Conservation (phyloP, 2,113 vertebrate genomes). For the Mormoops blainvillei region DNA sequence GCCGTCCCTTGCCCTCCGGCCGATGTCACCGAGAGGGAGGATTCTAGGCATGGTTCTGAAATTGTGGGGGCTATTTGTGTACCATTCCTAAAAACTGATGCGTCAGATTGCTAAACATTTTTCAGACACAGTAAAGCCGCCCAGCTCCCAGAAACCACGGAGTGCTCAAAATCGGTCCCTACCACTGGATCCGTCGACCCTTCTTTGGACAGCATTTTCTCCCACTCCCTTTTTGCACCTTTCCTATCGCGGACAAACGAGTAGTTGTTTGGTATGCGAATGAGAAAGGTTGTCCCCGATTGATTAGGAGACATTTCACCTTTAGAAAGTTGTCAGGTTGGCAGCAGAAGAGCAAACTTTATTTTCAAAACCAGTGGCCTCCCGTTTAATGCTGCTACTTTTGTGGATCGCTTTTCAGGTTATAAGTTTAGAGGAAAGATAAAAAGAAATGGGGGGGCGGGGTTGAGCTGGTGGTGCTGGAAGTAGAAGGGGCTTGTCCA, state of each 20-base stretch:
- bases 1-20: background rate
- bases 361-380: background rate
- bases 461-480: background rate
- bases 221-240: background rate
- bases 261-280: background rate
- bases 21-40: background rate
- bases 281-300: background rate
- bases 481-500: background rate
- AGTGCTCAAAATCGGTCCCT: background rate
- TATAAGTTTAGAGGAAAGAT: background rate
- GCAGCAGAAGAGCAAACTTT: slow-evolving; percentile 12
- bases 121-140: background rate
- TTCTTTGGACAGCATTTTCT: background rate
- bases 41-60: background rate
- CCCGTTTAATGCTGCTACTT: background rate
- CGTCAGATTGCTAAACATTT: slow-evolving; percentile 50
- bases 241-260: background rate
- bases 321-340: slow-evolving; percentile 52
- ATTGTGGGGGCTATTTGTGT: slow-evolving; percentile 31
- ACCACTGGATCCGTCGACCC: background rate
- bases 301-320: background rate
- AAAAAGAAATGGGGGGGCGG: background rate
- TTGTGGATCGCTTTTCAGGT: background rate
- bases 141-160: background rate
- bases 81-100: slow-evolving; percentile 51